Percentiles rank a stretch among this genome's conserved stretches.
Evolutionary conservation across 2,888 invertebrate genomes (phyloP).

Genomic region (Drosophila neutralis): DNA sequence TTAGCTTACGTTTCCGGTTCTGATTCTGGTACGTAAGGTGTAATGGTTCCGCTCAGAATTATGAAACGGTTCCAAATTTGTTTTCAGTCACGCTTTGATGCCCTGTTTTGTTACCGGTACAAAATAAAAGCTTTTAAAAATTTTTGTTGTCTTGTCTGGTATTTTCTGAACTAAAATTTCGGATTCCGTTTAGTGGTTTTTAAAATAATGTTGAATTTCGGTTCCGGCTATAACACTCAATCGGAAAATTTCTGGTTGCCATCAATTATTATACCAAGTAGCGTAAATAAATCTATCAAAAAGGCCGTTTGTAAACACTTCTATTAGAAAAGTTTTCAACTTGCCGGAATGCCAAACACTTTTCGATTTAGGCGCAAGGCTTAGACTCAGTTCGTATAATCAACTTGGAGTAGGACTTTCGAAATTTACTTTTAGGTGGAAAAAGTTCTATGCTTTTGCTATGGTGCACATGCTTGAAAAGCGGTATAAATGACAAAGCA

Average conservation of each 20-base stretch:
- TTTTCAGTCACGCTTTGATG: background rate
- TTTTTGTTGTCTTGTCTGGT: no score
- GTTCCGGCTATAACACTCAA: no score
- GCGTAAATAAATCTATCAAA: background rate
- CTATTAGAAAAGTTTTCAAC: background rate
- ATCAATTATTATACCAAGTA: no score
- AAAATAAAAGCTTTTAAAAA: no score
- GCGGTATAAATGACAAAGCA: slow-evolving; percentile 71
- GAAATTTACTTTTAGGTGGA: background rate
- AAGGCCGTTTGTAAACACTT: background rate
- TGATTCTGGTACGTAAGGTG: background rate
- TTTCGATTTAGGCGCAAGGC: background rate
- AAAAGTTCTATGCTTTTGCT: background rate
- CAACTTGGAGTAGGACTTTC: background rate
- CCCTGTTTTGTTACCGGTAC: no score
- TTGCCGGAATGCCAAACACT: background rate
- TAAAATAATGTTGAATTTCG: no score
- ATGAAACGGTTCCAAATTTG: background rate
- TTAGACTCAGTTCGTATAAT: background rate
- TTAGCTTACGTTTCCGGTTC: background rate
- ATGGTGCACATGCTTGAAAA: slow-evolving; percentile 19
- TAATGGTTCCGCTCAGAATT: background rate
- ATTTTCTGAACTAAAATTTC: no score
- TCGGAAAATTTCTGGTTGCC: no score
- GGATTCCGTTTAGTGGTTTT: no score